Base-by-base conservation (phyloP, 1,140 invertebrate genomes). In the Hypothenemus hampei region DNA sequence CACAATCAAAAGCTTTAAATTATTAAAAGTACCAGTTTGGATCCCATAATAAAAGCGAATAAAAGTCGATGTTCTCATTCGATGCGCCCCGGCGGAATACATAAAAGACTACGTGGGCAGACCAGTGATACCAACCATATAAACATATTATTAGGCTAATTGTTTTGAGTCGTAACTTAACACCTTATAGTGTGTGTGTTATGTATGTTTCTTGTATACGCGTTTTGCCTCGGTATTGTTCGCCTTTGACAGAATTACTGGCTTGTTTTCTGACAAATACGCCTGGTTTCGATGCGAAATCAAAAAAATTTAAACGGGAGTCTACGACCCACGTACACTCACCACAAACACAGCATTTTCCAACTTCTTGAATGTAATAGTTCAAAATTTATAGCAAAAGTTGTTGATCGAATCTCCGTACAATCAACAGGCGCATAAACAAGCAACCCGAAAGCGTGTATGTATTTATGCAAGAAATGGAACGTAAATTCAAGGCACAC, bases 141-240 rank as follows among this genome's bases (percentile, higher is more conserved):
- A 61, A 64, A 63, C 59, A 59, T 65, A 61, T 63, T 65, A 63
- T 63, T 61, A 60, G 54, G 58, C 61, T 65, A 67, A 67, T 67
- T 67, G 63, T 65, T 61, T 59, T 39, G 54, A 45, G 56, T 58
- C 64, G 64, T 67, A 67, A 67, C 60, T 67, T 67, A 65, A 64
- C 64, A 65, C 65, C 60, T 65, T 58, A 61, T 55, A 61, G 43
- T n/a, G 35, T 16, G n/a, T 16, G 11, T n/a, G 63, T 50, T 51
- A 60, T 61, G 64, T 54, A 50, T 52, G n/a, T n/a, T n/a, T n/a
- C n/a, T n/a, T n/a, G n/a, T 59, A 50, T 59, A 60, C 59, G 59
- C 57, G 61, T 48, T 49, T n/a, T 21, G 36, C 36, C 23, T 56
- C 44, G 43, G 57, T 63, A 62, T 50, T 50, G 50, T n/a, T 53